A percentile compares a stretch with the other conserved stretches of the same genome.
Evolutionary conservation across 2,113 vertebrate genomes (phyloP).

Genomic region (Psilopsiagon aurifrons): DNA sequence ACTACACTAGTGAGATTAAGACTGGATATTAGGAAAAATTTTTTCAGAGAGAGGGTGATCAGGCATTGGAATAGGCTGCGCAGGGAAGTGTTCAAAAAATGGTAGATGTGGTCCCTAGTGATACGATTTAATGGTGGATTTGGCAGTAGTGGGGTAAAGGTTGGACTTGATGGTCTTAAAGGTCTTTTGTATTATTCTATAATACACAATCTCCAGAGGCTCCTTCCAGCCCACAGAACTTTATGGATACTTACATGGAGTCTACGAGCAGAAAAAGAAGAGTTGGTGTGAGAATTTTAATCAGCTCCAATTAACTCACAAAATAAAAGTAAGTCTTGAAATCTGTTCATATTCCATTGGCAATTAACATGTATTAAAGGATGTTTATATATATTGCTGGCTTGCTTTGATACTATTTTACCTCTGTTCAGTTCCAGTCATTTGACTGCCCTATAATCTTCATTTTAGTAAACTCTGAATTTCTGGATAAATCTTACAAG

Average conservation of each 20-base stretch:
- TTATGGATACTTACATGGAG: not conserved
- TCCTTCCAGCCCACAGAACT: not conserved
- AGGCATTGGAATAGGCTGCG: not conserved
- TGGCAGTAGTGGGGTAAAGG: not conserved
- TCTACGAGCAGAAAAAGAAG: not conserved
- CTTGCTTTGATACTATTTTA: not conserved
- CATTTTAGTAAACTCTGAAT: not conserved
- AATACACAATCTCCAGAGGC: not conserved
- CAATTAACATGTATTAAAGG: not conserved
- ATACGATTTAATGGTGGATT: not conserved
- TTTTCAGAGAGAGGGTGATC: not conserved
- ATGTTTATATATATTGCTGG: not conserved
- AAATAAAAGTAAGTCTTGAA: not conserved
- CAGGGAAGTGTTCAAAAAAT: not conserved
- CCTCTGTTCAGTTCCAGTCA: not conserved
- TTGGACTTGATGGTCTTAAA: not conserved
- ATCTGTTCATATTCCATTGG: not conserved
- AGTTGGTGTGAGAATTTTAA: not conserved
- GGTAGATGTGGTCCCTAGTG: not conserved
- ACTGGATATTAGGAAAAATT: not conserved
- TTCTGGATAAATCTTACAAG: not conserved
- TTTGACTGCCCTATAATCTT: not conserved
- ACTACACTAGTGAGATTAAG: not conserved
- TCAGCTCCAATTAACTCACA: not conserved
- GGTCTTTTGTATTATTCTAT: not conserved